phyloP scores from a whole-genome alignment of 2,113 vertebrate species.

The Dicaeum eximium region DNA sequence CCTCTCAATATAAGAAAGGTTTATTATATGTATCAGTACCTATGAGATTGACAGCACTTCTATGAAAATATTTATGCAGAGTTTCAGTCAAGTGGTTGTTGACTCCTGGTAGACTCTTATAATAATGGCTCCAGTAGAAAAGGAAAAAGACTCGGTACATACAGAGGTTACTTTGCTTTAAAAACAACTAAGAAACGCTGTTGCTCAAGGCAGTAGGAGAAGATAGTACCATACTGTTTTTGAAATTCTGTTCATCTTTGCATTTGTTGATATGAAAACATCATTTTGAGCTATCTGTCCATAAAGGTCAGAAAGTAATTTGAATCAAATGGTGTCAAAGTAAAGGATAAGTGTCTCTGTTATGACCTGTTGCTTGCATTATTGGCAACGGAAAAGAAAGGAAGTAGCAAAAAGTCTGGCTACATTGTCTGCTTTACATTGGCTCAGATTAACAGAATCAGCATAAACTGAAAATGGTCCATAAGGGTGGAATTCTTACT shows the following conservation, averaged over 20 bases:
- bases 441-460: not conserved
- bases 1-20: not conserved
- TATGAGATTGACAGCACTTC: not conserved
- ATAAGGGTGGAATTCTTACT: not conserved
- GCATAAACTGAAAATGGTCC: not conserved
- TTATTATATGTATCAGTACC: not conserved
- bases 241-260: not conserved
- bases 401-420: not conserved
- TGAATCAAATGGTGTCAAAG: not conserved
- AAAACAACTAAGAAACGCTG: not conserved
- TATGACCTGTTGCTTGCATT: not conserved
- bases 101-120: not conserved
- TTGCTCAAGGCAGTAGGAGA: not conserved
- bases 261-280: not conserved
- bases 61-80: not conserved
- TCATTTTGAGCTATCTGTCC: not conserved
- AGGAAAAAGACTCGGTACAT: not conserved
- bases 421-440: not conserved
- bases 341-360: not conserved
- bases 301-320: not conserved
- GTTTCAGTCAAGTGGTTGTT: not conserved
- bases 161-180: not conserved
- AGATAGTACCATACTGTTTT: not conserved
- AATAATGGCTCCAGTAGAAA: not conserved
- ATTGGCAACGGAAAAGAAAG: not conserved